Conservation (phyloP, 1,140 invertebrate genomes). For the Glossosoma conforme region DNA sequence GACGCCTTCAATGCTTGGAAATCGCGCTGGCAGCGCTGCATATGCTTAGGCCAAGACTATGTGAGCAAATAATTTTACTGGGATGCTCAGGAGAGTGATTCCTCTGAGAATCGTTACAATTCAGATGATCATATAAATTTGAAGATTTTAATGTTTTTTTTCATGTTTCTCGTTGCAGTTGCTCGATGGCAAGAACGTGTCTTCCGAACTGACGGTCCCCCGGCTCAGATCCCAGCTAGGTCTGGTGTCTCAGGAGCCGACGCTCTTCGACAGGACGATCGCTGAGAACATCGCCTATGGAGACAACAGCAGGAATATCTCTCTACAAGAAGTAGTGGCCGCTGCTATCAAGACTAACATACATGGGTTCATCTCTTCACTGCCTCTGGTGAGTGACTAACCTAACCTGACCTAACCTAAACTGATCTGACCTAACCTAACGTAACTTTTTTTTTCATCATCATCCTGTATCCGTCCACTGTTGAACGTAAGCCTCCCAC, state of each 20-base stretch:
- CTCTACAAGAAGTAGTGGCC: constrained; percentile 64
- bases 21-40: no score
- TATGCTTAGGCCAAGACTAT: not conserved
- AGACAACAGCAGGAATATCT: constrained; percentile 56
- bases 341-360: constrained; percentile 79
- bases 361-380: constrained; percentile 67
- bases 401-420: no score
- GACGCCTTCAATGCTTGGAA: no score
- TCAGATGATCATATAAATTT: no score
- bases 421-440: not conserved
- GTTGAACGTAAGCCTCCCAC: no score
- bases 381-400: constrained; percentile 65
- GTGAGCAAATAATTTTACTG: constrained; percentile 1
- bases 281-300: constrained; percentile 82
- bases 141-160: no score
- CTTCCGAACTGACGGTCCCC: constrained; percentile 45
- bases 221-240: constrained; percentile 56
- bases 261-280: constrained; percentile 74
- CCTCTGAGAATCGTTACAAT: no score
- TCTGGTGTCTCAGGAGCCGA: constrained; percentile 71
- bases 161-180: constrained; percentile 35
- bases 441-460: no score
- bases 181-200: constrained; percentile 48
- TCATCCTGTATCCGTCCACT: no score
- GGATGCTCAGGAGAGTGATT: no score